These are phyloP conservation scores for Isichthys henryi DNA, from an alignment of 2,113 vertebrate species.

Conservation along the genomic window DNA sequence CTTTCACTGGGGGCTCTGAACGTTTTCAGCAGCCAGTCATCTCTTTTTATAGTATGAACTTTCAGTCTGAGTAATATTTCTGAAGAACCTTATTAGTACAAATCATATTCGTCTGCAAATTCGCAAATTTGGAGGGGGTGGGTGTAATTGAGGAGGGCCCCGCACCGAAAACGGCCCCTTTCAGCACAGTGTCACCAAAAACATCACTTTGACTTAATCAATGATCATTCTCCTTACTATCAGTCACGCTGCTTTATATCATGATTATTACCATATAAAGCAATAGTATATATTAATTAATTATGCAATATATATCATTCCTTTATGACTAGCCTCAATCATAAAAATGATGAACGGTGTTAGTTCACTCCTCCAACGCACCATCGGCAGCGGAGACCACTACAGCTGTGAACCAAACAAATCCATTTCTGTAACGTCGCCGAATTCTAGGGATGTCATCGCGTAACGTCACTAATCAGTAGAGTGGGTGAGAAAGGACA, in stretches of 20 bases:
- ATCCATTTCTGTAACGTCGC: not conserved
- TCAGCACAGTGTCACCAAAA: not conserved
- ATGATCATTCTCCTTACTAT: not conserved
- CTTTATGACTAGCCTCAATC: not conserved
- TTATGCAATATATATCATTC: not conserved
- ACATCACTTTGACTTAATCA: not conserved
- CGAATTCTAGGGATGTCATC: not conserved
- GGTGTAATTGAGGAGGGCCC: not conserved
- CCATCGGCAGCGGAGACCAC: not conserved
- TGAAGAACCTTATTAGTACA: conserved; percentile 15
- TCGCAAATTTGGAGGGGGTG: not conserved
- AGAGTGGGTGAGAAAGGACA: not conserved
- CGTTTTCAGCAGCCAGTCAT: conserved; percentile 35
- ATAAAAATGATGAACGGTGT: not conserved
- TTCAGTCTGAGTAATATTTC: conserved; percentile 29
- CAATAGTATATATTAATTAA: not conserved
- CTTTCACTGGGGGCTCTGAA: conserved; percentile 37
- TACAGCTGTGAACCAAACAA: not conserved
- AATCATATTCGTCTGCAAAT: not conserved
- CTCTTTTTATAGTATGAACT: conserved; percentile 23
- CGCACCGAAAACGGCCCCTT: not conserved
- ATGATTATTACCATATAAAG: not conserved
- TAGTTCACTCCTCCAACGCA: not conserved
- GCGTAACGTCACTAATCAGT: not conserved
- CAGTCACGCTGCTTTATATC: not conserved